Conservation (phyloP, 2,888 invertebrate genomes). For the Chrysina gloriosa region DNA sequence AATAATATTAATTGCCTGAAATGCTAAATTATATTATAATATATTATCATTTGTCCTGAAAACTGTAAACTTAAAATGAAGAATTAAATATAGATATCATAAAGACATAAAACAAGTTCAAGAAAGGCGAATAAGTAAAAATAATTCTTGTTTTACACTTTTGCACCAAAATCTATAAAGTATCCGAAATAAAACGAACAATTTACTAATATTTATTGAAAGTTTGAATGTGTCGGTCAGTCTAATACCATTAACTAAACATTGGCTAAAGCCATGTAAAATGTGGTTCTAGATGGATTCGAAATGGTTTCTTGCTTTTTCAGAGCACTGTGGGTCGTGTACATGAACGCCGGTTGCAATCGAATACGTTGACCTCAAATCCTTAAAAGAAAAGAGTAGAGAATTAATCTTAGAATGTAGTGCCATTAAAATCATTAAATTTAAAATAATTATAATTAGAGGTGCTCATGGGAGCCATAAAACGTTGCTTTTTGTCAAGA, state of each 20-base stretch:
- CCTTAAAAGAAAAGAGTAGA: constrained; percentile 7
- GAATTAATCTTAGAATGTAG: constrained; percentile 17
- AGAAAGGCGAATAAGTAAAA: too few species aligned
- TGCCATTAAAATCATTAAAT: not conserved
- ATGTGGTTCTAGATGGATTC: not conserved
- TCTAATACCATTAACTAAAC: not conserved
- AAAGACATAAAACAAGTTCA: too few species aligned
- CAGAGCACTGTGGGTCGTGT: not conserved
- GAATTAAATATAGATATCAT: too few species aligned
- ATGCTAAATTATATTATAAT: too few species aligned
- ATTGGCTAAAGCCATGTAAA: not conserved
- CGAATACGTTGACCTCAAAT: not conserved
- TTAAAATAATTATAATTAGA: not conserved
- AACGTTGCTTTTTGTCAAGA: too few species aligned
- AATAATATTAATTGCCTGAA: too few species aligned
- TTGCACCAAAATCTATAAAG: not conserved
- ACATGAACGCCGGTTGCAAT: not conserved
- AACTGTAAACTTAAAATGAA: too few species aligned
- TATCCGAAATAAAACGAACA: not conserved
- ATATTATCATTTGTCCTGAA: too few species aligned
- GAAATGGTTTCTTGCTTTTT: not conserved
- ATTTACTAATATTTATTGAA: not conserved
- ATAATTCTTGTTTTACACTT: too few species aligned
- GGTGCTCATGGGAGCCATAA: too few species aligned
- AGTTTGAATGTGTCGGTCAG: not conserved